These are phyloP conservation scores for Mythimna vitellina DNA, from an alignment of 2,888 invertebrate species.

Conservation along the genomic window DNA sequence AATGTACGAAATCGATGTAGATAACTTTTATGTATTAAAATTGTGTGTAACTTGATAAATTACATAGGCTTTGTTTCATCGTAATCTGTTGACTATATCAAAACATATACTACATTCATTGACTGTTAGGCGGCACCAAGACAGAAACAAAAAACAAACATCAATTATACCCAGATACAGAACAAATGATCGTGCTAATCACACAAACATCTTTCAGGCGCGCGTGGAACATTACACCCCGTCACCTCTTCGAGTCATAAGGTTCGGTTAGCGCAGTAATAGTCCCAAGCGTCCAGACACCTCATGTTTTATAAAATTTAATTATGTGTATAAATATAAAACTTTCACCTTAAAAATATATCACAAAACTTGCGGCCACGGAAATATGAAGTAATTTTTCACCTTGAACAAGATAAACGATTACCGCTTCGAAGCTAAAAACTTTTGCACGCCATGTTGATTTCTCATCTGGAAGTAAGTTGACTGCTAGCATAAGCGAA, in stretches of 20 bases:
- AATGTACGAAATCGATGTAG: too few relatives aligned
- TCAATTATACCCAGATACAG: too few relatives aligned
- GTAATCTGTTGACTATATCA: too few relatives aligned
- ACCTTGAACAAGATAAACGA: slow-evolving; percentile 61
- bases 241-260: background rate
- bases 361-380: slow-evolving; percentile 37
- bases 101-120: too few relatives aligned
- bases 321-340: slow-evolving; percentile 45
- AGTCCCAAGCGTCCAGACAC: slow-evolving; percentile 20
- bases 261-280: background rate
- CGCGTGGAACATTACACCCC: background rate
- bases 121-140: too few relatives aligned
- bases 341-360: slow-evolving; percentile 42
- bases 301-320: slow-evolving; percentile 40
- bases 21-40: too few relatives aligned
- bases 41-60: too few relatives aligned
- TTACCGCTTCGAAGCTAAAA: slow-evolving; percentile 45
- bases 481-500: background rate
- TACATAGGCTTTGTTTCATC: too few relatives aligned
- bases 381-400: slow-evolving; percentile 58
- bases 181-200: background rate
- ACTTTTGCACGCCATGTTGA: slow-evolving; percentile 52
- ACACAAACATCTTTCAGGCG: background rate
- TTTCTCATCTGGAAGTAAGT: slow-evolving; percentile 52
- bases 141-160: too few relatives aligned